Percentiles rank a stretch among this genome's conserved stretches.
phyloP scores from a whole-genome alignment of 2,797 vertebrate species.

The Nyctalus aviator region DNA sequence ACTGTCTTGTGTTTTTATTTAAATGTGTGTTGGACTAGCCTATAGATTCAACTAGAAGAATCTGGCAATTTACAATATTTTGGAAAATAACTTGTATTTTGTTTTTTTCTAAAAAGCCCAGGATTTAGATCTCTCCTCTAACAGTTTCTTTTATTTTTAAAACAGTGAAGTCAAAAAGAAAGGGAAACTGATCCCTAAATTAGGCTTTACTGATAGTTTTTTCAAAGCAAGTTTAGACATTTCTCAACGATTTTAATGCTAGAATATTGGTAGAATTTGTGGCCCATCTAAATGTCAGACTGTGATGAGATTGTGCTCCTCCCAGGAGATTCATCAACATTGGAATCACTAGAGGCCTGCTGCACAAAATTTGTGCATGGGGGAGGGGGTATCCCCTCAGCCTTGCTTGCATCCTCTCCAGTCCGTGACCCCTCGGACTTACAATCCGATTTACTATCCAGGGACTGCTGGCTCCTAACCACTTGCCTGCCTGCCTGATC shows the following conservation, averaged over 20 bases:
- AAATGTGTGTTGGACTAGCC: neutral
- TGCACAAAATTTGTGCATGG: too few species aligned
- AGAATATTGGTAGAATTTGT: neutral
- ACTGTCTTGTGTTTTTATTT: neutral
- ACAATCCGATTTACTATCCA: too few species aligned
- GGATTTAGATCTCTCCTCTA: neutral
- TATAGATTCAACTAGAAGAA: neutral
- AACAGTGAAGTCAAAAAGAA: neutral
- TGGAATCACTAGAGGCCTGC: neutral
- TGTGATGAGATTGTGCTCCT: neutral
- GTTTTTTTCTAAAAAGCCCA: neutral
- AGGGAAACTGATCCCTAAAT: neutral
- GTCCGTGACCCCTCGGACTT: too few species aligned
- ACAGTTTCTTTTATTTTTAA: neutral
- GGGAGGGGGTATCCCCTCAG: too few species aligned
- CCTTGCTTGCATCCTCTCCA: too few species aligned
- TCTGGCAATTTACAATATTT: neutral
- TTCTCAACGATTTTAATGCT: constrained; percentile 40
- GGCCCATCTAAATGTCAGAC: constrained; percentile 58
- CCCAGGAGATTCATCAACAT: neutral
- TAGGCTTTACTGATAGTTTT: constrained; percentile 14
- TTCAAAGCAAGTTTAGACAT: constrained; percentile 37
- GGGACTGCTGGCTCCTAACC: too few species aligned
- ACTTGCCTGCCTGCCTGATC: too few species aligned
- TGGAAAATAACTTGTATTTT: neutral